A percentile compares a stretch with the other conserved stretches of the same genome.
phyloP scores from a whole-genome alignment of 2,888 invertebrate genomes.

The Dryadula phaetusa region DNA sequence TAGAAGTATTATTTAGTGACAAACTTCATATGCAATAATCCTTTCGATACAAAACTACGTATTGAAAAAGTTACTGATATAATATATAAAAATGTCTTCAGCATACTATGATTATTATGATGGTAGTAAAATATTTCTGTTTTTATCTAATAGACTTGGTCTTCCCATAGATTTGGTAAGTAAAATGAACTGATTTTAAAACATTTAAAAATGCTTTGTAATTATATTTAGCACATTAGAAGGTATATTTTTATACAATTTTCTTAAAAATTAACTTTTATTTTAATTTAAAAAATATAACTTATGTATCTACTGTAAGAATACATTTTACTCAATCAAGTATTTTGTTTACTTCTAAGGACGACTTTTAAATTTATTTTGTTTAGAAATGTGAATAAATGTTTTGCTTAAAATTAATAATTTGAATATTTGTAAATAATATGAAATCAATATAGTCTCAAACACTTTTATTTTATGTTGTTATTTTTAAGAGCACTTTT shows the following conservation, averaged over 20 bases:
- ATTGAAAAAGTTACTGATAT: conserved; percentile 27
- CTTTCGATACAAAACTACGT: conserved; percentile 1
- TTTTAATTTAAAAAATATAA: background rate
- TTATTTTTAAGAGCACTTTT: conserved; percentile 54
- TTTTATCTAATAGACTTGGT: conserved; percentile 87
- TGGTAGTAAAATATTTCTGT: conserved; percentile 88
- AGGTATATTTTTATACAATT: background rate
- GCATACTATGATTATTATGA: conserved; percentile 84
- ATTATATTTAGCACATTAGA: conserved; percentile 48
- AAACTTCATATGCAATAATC: conserved; percentile 11
- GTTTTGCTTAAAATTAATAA: too few relatives aligned
- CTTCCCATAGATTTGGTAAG: conserved; percentile 92
- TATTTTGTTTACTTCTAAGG: background rate
- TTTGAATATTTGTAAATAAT: background rate
- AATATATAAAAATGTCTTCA: conserved; percentile 54
- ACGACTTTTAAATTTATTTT: background rate
- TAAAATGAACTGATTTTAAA: background rate
- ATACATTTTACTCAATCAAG: background rate
- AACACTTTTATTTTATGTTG: conserved; percentile 35
- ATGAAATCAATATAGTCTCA: background rate
- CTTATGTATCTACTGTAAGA: background rate
- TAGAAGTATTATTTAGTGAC: conserved; percentile 15
- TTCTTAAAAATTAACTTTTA: background rate
- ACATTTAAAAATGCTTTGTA: conserved; percentile 31
- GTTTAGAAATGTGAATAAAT: background rate